Percentiles rank a stretch among this genome's conserved stretches.
phyloP scores from a whole-genome alignment of 2,113 vertebrate genomes.

The Larimichthys crocea region DNA sequence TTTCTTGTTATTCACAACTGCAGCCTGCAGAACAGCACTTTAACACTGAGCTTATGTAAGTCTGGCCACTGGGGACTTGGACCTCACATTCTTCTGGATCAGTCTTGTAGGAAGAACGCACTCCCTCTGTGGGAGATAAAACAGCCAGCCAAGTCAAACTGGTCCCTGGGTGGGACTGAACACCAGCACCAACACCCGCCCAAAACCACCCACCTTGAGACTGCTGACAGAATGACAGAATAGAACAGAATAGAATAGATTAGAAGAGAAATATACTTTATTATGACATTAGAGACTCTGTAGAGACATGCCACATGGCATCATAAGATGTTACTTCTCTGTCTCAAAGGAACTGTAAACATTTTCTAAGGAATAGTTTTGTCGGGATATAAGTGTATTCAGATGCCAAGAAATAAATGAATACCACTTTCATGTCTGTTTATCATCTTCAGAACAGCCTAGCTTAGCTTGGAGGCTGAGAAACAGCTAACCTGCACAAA shows the following conservation, averaged over 20 bases:
- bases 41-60: conserved; percentile 52
- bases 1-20: conserved; percentile 38
- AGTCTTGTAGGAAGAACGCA: conserved; percentile 42
- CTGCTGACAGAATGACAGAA: conserved; percentile 47
- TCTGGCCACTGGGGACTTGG: conserved; percentile 35
- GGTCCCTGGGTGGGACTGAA: conserved; percentile 52
- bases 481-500: not conserved
- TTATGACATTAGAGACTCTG: not conserved
- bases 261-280: not conserved
- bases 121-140: conserved; percentile 61
- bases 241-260: conserved; percentile 12
- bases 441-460: not conserved
- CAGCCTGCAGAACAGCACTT: conserved; percentile 22
- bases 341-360: not conserved
- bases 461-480: not conserved
- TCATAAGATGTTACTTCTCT: not conserved
- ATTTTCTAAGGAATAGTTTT: not conserved
- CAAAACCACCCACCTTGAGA: conserved; percentile 62
- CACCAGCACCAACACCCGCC: conserved; percentile 43
- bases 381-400: not conserved
- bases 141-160: conserved; percentile 62
- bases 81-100: conserved; percentile 61
- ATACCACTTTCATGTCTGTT: not conserved
- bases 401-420: not conserved
- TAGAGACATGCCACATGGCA: not conserved